Evolutionary conservation across 2,113 vertebrate species (phyloP).

Genomic region (Clupea harengus): DNA sequence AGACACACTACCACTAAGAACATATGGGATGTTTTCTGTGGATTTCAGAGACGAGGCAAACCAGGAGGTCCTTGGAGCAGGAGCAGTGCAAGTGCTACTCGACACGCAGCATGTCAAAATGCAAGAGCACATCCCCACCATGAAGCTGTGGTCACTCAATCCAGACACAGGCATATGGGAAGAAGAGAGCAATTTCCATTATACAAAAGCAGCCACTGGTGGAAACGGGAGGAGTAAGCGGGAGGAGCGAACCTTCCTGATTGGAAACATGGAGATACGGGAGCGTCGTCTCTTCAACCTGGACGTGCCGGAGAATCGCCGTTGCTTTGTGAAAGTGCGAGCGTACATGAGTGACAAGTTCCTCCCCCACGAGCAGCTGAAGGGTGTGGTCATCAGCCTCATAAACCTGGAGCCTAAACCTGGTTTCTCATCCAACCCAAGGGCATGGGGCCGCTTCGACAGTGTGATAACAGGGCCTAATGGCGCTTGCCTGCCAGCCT

Average conservation of each 20-base stretch:
- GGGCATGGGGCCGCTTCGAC: conserved; percentile 96
- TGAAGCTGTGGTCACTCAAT: conserved; percentile 93
- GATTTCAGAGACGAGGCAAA: conserved; percentile 83
- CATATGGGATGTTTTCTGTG: conserved; percentile 94
- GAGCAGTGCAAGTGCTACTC: conserved; percentile 80
- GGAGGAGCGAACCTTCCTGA: conserved; percentile 90
- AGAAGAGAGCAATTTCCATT: conserved; percentile 79
- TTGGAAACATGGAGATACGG: conserved; percentile 90
- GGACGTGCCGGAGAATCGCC: conserved; percentile 92
- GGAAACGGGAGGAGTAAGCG: conserved; percentile 71
- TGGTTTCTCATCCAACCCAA: conserved; percentile 85
- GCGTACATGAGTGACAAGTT: conserved; percentile 94
- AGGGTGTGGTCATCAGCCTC: conserved; percentile 87
- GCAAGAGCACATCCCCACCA: conserved; percentile 83
- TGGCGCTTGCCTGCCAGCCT: conserved; percentile 91
- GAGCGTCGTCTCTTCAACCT: conserved; percentile 94
- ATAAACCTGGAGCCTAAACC: conserved; percentile 91
- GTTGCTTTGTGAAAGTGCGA: conserved; percentile 94
- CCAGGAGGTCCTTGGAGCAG: conserved; percentile 72
- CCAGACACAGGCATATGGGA: conserved; percentile 90
- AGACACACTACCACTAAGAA: conserved; percentile 83
- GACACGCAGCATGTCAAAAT: conserved; percentile 83
- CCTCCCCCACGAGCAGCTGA: conserved; percentile 82
- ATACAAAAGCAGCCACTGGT: conserved; percentile 43
- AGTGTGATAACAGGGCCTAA: conserved; percentile 91